Evolutionary conservation across 2,888 invertebrate species (phyloP), one percentile per base, ranked within the genome.

Genomic region (Ormyrus rosae): DNA sequence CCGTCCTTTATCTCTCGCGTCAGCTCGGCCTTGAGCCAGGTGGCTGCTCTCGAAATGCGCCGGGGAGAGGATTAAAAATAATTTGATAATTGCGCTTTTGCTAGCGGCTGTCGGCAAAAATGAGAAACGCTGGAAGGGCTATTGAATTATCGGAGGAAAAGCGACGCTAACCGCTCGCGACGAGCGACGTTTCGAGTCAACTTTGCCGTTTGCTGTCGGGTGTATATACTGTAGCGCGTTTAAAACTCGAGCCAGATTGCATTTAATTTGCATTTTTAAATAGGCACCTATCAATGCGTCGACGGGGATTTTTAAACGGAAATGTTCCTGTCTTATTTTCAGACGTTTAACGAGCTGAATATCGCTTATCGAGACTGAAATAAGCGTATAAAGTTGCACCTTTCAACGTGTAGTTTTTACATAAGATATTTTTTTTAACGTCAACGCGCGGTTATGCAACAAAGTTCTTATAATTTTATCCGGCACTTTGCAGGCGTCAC

Each of bases 51-150:
- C 53, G 70, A 75, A 71, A 56, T 11, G 64, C 45, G 56, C 45
- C 13, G n/a, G 60, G 45, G n/a, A n/a, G 60, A 60, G 60, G 48
- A 53, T 51, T 46, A 60, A 72, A 67, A 67, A 53, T 71, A 56
- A 63, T 67, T 75, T 9, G 64, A 78, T 72, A 72, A 72, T 65
- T 60, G 74, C 67, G 58, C 63, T 77, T 50, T 81, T 80, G 69
- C 50, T 34, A 48, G 5, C 13, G 53, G 46, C 51, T 34, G 45
- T n/a, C 63, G 53, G 63, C 8, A 34, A 34, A 9, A 56, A 69
- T 56, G 45, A n/a, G 13, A 11, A n/a, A 34, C 50, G 13, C 48
- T 48, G 19, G n/a, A 51, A 58, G 5, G 7, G 58, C 13, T 69
- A 69, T 69, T 13, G 69, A 56, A 8, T 55, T 56, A 56, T 56